These are phyloP conservation scores for Meiosimyza decipiens DNA, from an alignment of 2,888 invertebrate species.

Conservation along the genomic window DNA sequence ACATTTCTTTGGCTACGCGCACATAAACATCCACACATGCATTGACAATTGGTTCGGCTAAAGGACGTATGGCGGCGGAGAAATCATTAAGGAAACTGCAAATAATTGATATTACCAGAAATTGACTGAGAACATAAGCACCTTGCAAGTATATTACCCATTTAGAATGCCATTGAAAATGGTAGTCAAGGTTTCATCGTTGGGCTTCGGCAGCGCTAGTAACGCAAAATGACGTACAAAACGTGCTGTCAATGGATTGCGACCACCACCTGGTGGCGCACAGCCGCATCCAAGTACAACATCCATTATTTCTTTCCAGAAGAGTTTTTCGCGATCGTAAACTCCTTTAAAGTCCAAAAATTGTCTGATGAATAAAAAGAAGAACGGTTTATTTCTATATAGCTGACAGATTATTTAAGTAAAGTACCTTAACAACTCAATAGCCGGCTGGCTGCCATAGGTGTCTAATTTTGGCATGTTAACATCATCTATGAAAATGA, in stretches of 20 bases:
- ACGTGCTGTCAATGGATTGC: slow-evolving; percentile 82
- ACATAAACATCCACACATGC: slow-evolving; percentile 88
- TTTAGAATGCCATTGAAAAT: slow-evolving; percentile 63
- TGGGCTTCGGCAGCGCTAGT: slow-evolving; percentile 85
- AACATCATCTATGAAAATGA: slow-evolving; percentile 90
- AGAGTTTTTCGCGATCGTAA: slow-evolving; percentile 88
- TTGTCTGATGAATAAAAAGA: slow-evolving; percentile 53
- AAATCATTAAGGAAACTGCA: slow-evolving; percentile 83
- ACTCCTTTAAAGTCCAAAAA: slow-evolving; percentile 73
- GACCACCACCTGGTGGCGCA: slow-evolving; percentile 91
- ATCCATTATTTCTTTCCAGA: slow-evolving; percentile 89
- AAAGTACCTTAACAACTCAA: slow-evolving; percentile 81
- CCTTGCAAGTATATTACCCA: slow-evolving; percentile 50
- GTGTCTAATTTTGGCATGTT: slow-evolving; percentile 90
- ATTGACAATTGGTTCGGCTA: slow-evolving; percentile 79
- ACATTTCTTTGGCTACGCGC: slow-evolving; percentile 80
- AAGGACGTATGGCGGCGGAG: slow-evolving; percentile 74
- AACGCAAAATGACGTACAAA: slow-evolving; percentile 91
- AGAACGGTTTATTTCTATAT: not conserved
- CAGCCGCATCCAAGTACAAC: slow-evolving; percentile 89
- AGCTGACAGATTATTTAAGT: not conserved
- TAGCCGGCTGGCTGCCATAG: slow-evolving; percentile 92
- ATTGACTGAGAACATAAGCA: slow-evolving; percentile 4
- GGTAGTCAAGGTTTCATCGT: slow-evolving; percentile 61
- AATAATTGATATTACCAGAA: slow-evolving; percentile 60